Conservation (phyloP, 1,140 invertebrate species). For the Dendrolimus punctatus region DNA sequence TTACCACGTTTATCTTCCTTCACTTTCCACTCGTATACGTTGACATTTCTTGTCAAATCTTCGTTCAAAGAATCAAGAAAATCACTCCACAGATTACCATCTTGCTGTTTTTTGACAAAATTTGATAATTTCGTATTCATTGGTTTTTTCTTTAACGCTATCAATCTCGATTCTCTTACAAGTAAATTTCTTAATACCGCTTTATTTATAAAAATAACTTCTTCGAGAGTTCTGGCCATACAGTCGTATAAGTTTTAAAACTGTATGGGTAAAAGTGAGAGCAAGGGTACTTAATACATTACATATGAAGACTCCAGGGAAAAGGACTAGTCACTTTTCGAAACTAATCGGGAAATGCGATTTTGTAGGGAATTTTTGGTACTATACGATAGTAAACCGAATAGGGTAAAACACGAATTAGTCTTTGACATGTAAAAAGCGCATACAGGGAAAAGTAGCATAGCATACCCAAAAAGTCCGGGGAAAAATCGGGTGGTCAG, state of each 20-base stretch:
- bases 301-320: no score
- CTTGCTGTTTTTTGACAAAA: constrained; percentile 32
- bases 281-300: no score
- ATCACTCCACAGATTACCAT: constrained; percentile 28
- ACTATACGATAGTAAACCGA: no score
- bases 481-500: no score
- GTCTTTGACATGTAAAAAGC: no score
- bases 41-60: constrained; percentile 48
- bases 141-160: constrained; percentile 42
- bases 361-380: no score
- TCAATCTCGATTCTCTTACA: constrained; percentile 37
- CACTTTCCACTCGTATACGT: constrained; percentile 26
- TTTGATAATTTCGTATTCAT: constrained; percentile 53
- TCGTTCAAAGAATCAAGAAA: constrained; percentile 44
- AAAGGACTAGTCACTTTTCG: no score
- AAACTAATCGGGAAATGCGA: no score
- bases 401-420: no score
- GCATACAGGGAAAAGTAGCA: no score
- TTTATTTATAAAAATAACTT: constrained; percentile 42
- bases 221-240: constrained; percentile 56
- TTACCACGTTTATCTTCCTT: constrained; percentile 8
- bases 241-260: not conserved
- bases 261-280: not conserved
- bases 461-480: no score
- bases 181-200: constrained; percentile 40